phyloP scores from a whole-genome alignment of 1,140 invertebrate species.

The Drosophila subobscura region DNA sequence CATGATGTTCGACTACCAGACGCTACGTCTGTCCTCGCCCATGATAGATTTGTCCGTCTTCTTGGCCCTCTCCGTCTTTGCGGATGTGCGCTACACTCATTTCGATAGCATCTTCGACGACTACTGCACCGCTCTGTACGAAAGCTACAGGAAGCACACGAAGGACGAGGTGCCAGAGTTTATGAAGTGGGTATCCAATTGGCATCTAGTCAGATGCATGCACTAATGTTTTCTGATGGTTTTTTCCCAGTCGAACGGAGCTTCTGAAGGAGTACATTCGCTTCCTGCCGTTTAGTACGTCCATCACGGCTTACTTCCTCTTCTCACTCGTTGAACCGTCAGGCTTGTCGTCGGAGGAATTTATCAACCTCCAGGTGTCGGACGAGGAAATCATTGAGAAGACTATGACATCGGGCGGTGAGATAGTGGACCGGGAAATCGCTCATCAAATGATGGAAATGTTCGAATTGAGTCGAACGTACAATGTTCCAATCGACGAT shows the following conservation, averaged over 20 bases:
- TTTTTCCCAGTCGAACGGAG: constrained; percentile 36
- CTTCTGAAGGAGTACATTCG: constrained; percentile 70
- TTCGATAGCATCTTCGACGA: constrained; percentile 69
- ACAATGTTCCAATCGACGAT: constrained; percentile 63
- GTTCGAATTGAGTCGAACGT: constrained; percentile 48
- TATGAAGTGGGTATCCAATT: constrained; percentile 47
- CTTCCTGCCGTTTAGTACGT: constrained; percentile 55
- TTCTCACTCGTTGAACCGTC: constrained; percentile 52
- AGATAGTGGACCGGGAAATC: constrained; percentile 61
- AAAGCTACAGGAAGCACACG: constrained; percentile 44
- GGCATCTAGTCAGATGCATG: neutral
- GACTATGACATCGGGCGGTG: constrained; percentile 47
- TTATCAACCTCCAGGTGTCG: constrained; percentile 16
- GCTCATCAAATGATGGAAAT: constrained; percentile 70
- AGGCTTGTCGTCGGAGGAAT: constrained; percentile 31
- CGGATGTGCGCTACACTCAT: constrained; percentile 58
- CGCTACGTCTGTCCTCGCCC: constrained; percentile 68
- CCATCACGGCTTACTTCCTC: constrained; percentile 54
- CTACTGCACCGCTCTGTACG: constrained; percentile 55
- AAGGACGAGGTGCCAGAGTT: constrained; percentile 41
- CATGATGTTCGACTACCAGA: constrained; percentile 83
- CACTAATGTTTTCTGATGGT: neutral
- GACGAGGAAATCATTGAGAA: constrained; percentile 41
- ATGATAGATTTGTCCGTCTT: constrained; percentile 76
- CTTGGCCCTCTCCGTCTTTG: constrained; percentile 58